A percentile compares a stretch with the other conserved stretches of the same genome.
Evolutionary conservation across 1,140 invertebrate species (phyloP).

Genomic region (Tetramorium alpestre): DNA sequence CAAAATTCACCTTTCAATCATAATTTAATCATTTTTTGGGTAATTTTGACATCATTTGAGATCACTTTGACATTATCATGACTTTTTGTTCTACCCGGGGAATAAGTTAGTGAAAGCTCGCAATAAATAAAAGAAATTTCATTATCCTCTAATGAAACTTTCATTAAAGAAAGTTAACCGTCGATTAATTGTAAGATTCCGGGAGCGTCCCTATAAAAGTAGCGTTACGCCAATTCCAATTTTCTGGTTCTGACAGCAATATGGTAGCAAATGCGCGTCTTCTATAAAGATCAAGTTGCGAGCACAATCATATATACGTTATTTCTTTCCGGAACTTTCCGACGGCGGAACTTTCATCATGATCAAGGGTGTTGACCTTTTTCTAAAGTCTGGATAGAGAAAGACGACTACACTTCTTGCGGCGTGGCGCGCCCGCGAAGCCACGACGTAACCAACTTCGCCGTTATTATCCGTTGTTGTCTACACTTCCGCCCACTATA

Average conservation of each 20-base stretch:
- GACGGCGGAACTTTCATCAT: constrained; percentile 43
- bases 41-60: too few relatives aligned
- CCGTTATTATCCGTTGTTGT: constrained; percentile 60
- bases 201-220: not conserved
- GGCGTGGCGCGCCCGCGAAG: not conserved
- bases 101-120: not conserved
- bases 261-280: not conserved
- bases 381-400: constrained; percentile 46
- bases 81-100: too few relatives aligned
- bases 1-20: too few relatives aligned
- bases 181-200: not conserved
- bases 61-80: too few relatives aligned
- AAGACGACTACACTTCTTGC: constrained; percentile 42
- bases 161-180: not conserved
- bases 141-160: not conserved
- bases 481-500: constrained; percentile 51
- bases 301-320: constrained; percentile 51
- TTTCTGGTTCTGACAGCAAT: not conserved
- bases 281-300: constrained; percentile 12
- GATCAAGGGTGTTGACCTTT: constrained; percentile 53
- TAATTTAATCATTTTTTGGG: too few relatives aligned
- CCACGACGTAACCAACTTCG: constrained; percentile 44
- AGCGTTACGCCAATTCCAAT: not conserved
- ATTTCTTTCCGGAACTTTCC: constrained; percentile 51
- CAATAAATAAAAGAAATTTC: not conserved